Percentiles rank a stretch among this genome's conserved stretches.
Evolutionary conservation across 2,113 vertebrate genomes (phyloP).

Genomic region (Stigmatopora nigra): DNA sequence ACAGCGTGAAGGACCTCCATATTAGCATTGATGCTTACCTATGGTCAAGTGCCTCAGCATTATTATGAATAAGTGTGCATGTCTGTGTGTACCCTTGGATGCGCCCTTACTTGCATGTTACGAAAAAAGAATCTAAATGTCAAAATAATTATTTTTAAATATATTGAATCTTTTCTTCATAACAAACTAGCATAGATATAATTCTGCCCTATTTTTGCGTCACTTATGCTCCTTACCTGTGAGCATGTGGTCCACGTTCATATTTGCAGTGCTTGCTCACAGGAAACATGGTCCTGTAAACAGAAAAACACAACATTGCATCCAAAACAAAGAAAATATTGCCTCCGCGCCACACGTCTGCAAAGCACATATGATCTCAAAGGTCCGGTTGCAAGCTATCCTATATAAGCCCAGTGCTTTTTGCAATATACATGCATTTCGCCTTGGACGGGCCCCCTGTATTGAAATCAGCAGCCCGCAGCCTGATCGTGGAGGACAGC

Average conservation of each 20-base stretch:
- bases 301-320: conserved; percentile 22
- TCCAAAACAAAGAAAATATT: conserved; percentile 28
- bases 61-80: conserved; percentile 34
- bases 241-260: conserved; percentile 26
- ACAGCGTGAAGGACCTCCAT: conserved; percentile 51
- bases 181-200: neutral
- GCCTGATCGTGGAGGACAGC: conserved; percentile 85
- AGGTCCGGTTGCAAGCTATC: neutral
- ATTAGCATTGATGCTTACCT: conserved; percentile 39
- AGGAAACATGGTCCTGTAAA: conserved; percentile 14
- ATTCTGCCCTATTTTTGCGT: conserved; percentile 3
- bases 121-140: neutral
- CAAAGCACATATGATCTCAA: neutral
- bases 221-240: conserved; percentile 29
- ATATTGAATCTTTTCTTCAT: neutral
- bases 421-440: conserved; percentile 60
- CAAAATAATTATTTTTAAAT: neutral
- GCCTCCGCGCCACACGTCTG: conserved; percentile 5
- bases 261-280: conserved; percentile 5
- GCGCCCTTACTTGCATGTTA: neutral
- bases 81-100: conserved; percentile 15
- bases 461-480: conserved; percentile 83
- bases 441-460: conserved; percentile 70
- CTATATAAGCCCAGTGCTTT: conserved; percentile 37
- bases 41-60: conserved; percentile 41